Base-by-base conservation (phyloP, 2,113 vertebrate species). In the Triplophysa tibetana region DNA sequence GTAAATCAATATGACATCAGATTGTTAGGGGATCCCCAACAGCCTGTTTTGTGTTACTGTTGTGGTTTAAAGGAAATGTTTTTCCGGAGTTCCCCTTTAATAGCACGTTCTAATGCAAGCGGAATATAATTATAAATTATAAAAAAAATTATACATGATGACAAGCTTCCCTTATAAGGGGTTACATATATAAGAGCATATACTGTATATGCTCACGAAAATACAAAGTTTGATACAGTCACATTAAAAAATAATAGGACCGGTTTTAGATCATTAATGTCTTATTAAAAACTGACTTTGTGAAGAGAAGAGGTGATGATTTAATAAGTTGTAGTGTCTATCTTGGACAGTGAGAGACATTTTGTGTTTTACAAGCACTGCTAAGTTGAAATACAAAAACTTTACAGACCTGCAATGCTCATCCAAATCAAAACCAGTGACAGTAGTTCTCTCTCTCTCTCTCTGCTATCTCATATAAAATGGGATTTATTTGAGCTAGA, bases 331-430 rank as follows among this genome's bases (percentile, higher is more conserved):
- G 45, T 54, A 14, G 45, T 21, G 45, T 83, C 76, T 74, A 13
- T 62, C 48, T 75, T 79, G 81, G 70, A 69, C 45, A 29, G 60
- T 43, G 17, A 29, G 45, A 14, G 29, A 23, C 24, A 8, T 56
- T 38, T 78, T 75, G 45, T 61, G 48, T 73, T 79, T 79, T 78
- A 82, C 69, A 73, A 74, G 76, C 70, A 63, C 50, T 75, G 77
- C 73, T 75, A 29, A 63, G 29, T 38, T 79, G 61, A 52, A 74
- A 74, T 23, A 24, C 43, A 68, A 43, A 52, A 63, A 43, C 52
- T 79, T 83, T 69, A 83, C 54, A 79, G 81, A 43, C 77, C 73
- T 69, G 13, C 14, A 1, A 33, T 72, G 62, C 38, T 24, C 41
- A 19, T 54, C 29, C 24, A 83, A 79, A 79, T 75, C 63, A 63